These are phyloP conservation scores for Ditylenchus weischeri DNA, from an alignment of 2,888 invertebrate genomes.

Conservation along the genomic window DNA sequence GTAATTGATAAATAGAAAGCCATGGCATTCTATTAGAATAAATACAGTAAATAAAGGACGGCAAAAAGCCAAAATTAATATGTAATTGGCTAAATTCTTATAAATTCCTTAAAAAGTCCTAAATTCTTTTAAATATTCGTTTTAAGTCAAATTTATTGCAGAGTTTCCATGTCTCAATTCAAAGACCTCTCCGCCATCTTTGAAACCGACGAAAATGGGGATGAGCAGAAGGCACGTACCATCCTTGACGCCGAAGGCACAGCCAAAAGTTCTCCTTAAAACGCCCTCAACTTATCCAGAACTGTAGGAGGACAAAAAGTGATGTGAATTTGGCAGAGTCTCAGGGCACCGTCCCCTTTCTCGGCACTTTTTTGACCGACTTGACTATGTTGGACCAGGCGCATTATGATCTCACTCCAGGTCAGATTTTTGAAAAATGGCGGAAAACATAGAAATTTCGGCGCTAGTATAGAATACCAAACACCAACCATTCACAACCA, in stretches of 20 bases:
- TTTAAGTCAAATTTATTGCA: not conserved
- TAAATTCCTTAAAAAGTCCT: too few species aligned
- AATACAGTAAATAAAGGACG: too few species aligned
- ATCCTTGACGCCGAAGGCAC: conserved; percentile 88
- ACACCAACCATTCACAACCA: too few species aligned
- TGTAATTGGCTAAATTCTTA: too few species aligned
- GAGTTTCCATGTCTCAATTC: conserved; percentile 75
- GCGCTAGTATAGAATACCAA: too few species aligned
- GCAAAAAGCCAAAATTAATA: too few species aligned
- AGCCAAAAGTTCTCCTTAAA: conserved; percentile 69
- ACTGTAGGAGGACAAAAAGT: conserved; percentile 55
- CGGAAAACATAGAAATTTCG: too few species aligned
- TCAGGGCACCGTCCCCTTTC: conserved; percentile 47
- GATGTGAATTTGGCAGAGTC: conserved; percentile 56
- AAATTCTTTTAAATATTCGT: too few species aligned
- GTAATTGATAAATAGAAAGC: too few species aligned
- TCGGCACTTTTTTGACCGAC: conserved; percentile 85
- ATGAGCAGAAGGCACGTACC: conserved; percentile 87
- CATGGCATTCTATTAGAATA: too few species aligned
- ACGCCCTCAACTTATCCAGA: conserved; percentile 43
- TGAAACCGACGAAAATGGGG: conserved; percentile 96
- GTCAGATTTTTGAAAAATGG: conserved; percentile 62
- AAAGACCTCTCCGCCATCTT: conserved; percentile 88
- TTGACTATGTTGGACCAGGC: conserved; percentile 98
- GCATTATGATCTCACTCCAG: conserved; percentile 73